A percentile compares a stretch with the other conserved stretches of the same genome.
Conservation (phyloP, 2,797 vertebrate genomes). For the Enteromius treurensis region DNA sequence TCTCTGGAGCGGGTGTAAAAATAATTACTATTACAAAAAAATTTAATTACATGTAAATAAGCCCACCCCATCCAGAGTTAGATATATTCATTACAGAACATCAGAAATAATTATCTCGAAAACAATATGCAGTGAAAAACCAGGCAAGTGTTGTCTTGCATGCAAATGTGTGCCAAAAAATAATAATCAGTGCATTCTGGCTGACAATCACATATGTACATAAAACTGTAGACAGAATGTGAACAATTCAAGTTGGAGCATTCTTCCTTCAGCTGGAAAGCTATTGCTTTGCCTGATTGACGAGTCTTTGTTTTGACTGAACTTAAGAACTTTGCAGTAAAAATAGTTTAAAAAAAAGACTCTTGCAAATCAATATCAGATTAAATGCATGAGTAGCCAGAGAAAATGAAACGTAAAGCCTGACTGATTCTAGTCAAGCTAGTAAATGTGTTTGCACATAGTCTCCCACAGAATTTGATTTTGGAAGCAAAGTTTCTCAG, state of each 20-base stretch:
- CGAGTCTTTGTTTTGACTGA: not conserved
- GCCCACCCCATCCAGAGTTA: not conserved
- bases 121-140: slow-evolving; percentile 25
- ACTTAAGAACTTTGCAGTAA: slow-evolving; percentile 3
- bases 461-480: not conserved
- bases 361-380: no score
- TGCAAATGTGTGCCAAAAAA: slow-evolving; percentile 1
- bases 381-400: no score
- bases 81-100: slow-evolving; percentile 4
- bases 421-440: not conserved
- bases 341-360: slow-evolving; percentile 29
- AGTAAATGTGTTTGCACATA: not conserved
- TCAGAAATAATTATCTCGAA: slow-evolving; percentile 9
- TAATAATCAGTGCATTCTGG: slow-evolving; percentile 32
- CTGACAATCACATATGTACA: slow-evolving; percentile 36
- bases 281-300: not conserved
- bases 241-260: not conserved
- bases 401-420: not conserved
- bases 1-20: not conserved
- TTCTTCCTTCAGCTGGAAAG: slow-evolving; percentile 9
- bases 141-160: slow-evolving; percentile 23
- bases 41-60: not conserved
- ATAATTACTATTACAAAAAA: not conserved
- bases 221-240: not conserved
- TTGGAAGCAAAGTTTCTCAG: not conserved